These are phyloP conservation scores for Megaceryle torquata DNA, from an alignment of 2,113 vertebrate genomes.

Conservation along the genomic window DNA sequence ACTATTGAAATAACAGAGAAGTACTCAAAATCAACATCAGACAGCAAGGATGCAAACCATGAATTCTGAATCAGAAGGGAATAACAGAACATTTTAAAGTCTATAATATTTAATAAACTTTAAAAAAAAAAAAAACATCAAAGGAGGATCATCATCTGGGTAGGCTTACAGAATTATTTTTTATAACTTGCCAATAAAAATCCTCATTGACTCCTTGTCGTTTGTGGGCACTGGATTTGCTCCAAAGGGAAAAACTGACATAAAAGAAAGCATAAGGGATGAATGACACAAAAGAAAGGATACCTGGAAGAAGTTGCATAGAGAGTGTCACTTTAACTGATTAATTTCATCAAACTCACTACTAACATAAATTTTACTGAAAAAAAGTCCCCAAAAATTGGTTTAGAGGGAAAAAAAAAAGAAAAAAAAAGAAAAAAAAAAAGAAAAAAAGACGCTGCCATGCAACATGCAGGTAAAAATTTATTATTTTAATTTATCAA, in stretches of 20 bases:
- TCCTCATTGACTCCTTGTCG: neutral
- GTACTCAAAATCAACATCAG: slow-evolving; percentile 28
- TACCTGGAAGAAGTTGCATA: neutral
- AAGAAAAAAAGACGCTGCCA: neutral
- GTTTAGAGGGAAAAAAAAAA: neutral
- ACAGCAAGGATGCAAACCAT: neutral
- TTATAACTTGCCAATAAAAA: neutral
- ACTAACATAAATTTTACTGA: neutral
- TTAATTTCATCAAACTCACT: neutral
- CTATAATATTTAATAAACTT: slow-evolving; percentile 32
- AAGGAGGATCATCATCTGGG: neutral
- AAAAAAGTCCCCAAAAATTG: neutral
- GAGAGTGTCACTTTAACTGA: neutral
- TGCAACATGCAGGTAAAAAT: neutral
- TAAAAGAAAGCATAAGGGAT: neutral
- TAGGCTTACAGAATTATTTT: neutral
- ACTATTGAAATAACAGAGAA: slow-evolving; percentile 11
- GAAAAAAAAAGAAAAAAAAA: neutral
- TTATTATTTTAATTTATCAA: neutral
- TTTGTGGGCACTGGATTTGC: neutral
- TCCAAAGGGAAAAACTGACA: neutral
- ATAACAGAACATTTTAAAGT: slow-evolving; percentile 12
- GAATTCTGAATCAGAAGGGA: neutral
- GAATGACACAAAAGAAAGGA: neutral
- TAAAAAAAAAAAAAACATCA: neutral